Evolutionary conservation across 2,113 vertebrate species (phyloP), one percentile per base, ranked within the genome.

Genomic region (Rhinolophus sinicus): DNA sequence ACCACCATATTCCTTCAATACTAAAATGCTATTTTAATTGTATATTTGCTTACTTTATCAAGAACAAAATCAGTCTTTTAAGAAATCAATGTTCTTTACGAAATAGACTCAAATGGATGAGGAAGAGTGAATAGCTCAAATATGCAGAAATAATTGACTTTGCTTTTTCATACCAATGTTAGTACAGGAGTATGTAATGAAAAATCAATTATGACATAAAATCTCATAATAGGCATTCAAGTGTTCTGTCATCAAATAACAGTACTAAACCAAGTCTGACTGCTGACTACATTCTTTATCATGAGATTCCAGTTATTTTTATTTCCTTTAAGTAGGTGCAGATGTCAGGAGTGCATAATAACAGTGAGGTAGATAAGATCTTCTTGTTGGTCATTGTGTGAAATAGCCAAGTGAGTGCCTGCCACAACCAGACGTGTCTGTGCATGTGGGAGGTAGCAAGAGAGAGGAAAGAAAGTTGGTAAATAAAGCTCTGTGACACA

Each of bases 191-290:
- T 50, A 69, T 96, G 40, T 93, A 96, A 96, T 94, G 86, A 96
- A 96, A 97, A 85, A 95, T 97, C 93, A 97, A 78, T 97, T 93
- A 82, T 67, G 90, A 90, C 73, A 88, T 95, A 92, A 88, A 97
- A 94, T 91, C n/a, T 95, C 26, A 19, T 90, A 86, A 96, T 83
- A 93, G 18, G 10, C 22, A 72, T 90, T 97, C 76, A 94, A 80
- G 26, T 44, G 38, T 83, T 92, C 47, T 75, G 69, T 93, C 44
- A 47, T 95, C 78, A 92, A 77, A 77, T 65, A 35, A 78, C 38
- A 84, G 50, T 72, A 84, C 47, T 88, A 86, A 97, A 94, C 47
- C 14, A 54, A 75, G 18, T 69, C 76, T 95, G 82, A 70, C 2
- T 69, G 18, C n/a, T 82, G 62, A 70, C 33, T 56, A 0, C 62